Evolutionary conservation across 2,888 invertebrate genomes (phyloP).

Genomic region (Conomelus anceps): DNA sequence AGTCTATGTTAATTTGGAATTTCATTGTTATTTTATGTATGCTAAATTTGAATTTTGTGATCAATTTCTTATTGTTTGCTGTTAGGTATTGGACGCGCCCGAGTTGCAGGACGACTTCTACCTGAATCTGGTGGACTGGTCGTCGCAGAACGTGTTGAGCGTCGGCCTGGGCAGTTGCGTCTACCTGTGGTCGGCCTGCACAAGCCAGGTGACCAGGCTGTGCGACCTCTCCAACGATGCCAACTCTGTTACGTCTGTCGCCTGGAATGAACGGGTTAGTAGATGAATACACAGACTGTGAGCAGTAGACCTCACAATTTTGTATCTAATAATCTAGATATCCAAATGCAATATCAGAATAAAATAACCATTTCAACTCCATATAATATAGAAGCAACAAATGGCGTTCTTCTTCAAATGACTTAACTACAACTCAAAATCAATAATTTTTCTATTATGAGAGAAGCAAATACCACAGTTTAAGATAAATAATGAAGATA

Average conservation of each 20-base stretch:
- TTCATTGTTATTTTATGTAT: too few relatives aligned
- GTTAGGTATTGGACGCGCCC: slow-evolving; percentile 77
- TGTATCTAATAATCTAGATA: too few relatives aligned
- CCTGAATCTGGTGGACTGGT: slow-evolving; percentile 98
- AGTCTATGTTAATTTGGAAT: too few relatives aligned
- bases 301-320: too few relatives aligned
- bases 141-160: slow-evolving; percentile 95
- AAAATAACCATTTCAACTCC: background rate
- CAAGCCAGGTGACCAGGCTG: slow-evolving; percentile 92
- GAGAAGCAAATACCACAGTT: too few relatives aligned
- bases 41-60: too few relatives aligned
- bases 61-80: background rate
- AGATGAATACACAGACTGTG: too few relatives aligned
- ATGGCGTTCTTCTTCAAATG: background rate
- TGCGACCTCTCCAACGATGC: slow-evolving; percentile 91
- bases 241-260: slow-evolving; percentile 95
- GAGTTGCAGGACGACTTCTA: slow-evolving; percentile 99
- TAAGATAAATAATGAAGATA: too few relatives aligned
- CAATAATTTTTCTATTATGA: background rate
- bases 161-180: slow-evolving; percentile 97
- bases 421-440: background rate
- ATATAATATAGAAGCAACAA: background rate
- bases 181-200: slow-evolving; percentile 98
- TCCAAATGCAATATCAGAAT: background rate
- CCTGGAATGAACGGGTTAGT: slow-evolving; percentile 88